Evolutionary conservation across 2,888 invertebrate genomes (phyloP).

Genomic region (Mythimna pallens): DNA sequence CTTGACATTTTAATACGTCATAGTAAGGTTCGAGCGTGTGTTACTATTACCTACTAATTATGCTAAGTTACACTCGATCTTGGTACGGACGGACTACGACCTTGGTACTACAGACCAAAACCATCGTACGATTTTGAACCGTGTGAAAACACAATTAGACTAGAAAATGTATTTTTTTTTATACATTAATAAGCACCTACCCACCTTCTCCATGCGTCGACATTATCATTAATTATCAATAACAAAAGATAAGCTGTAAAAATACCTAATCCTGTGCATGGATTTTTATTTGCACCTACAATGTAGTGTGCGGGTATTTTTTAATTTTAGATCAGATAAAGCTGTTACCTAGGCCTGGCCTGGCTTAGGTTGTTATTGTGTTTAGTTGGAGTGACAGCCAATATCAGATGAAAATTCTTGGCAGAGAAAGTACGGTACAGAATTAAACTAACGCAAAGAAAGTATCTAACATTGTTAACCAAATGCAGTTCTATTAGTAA

Average conservation of each 20-base stretch:
- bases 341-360: neutral
- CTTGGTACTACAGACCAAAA: too few relatives aligned
- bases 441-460: constrained; percentile 1
- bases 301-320: constrained; percentile 8
- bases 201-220: constrained; percentile 1
- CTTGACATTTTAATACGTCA: too few relatives aligned
- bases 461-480: neutral
- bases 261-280: constrained; percentile 10
- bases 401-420: constrained; percentile 3
- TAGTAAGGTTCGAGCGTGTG: too few relatives aligned
- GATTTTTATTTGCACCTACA: constrained; percentile 9
- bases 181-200: neutral
- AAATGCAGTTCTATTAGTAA: neutral
- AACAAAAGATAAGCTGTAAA: constrained; percentile 26
- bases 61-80: too few relatives aligned
- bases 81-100: too few relatives aligned
- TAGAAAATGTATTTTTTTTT: too few relatives aligned
- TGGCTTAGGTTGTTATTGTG: neutral
- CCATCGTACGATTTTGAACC: too few relatives aligned
- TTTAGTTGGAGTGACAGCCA: constrained; percentile 1
- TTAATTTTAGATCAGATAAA: neutral
- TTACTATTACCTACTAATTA: too few relatives aligned
- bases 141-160: too few relatives aligned
- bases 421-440: constrained; percentile 2
- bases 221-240: neutral